Conservation (phyloP, 1,140 invertebrate genomes). For the Papilio dardanus region DNA sequence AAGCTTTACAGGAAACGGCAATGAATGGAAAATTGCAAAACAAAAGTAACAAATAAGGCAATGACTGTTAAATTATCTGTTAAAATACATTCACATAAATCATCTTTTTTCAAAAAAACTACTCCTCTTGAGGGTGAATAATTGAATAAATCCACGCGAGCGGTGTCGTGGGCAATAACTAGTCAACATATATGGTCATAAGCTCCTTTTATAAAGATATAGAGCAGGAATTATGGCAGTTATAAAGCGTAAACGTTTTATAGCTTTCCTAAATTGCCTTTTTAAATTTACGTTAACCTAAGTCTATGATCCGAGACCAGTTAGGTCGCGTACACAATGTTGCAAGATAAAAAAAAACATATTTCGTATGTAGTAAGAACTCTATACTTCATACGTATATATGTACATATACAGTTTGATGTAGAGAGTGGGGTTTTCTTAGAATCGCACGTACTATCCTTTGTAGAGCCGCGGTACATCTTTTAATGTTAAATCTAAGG, state of each 20-base stretch:
- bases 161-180: conserved; percentile 13
- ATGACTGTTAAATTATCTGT: not conserved
- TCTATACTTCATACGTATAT: conserved; percentile 55
- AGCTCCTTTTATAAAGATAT: conserved; percentile 23
- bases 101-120: conserved; percentile 4
- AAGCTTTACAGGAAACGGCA: not conserved
- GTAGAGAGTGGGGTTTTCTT: conserved; percentile 75
- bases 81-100: not conserved
- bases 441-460: conserved; percentile 67
- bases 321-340: conserved; percentile 10
- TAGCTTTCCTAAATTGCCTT: conserved; percentile 24
- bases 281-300: conserved; percentile 26
- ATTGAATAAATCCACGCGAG: not conserved
- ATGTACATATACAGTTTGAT: conserved; percentile 76
- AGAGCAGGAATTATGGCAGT: conserved; percentile 17
- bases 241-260: conserved; percentile 28
- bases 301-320: conserved; percentile 22
- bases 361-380: not conserved
- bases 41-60: not conserved
- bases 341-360: conserved; percentile 25
- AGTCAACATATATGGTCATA: conserved; percentile 17
- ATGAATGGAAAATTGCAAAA: not conserved
- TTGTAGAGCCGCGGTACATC: conserved; percentile 75
- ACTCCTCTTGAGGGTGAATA: not conserved
- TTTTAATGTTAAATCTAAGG: conserved; percentile 74